Base-by-base conservation (phyloP, 2,113 vertebrate genomes). In the Nettapus auritus region DNA sequence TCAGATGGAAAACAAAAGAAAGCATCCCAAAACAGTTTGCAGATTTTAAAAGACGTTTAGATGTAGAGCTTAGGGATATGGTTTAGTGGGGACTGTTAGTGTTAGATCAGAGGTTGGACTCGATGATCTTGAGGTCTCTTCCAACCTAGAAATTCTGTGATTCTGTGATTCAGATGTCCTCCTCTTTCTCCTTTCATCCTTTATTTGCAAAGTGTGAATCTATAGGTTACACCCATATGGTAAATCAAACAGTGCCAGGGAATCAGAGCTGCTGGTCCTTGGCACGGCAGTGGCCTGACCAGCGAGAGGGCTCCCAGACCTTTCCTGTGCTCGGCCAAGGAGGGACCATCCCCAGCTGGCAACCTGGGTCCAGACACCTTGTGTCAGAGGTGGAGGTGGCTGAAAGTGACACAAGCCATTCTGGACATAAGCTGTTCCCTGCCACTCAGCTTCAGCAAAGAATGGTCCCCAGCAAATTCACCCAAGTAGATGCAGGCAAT, bases 231-330 rank as follows among this genome's bases (percentile, higher is more conserved):
- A 44, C 5, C 11, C 67, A 11, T n/a, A 50, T 6, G 9, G 22
- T 33, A 77, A 82, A 79, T 34, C 42, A 46, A 87, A 68, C 9
- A 55, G 12, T 55, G 15, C 11, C 18, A 82, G 44, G 40, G 36
- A 62, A 26, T 6, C 20, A 1, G 46, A 70, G 25, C 17, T 2
- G 3, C 36, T 71, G 28, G 12, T 62, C 10, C 8, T 33, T 74
- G 48, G 6, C 8, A 59, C 7, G 3, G 7, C 3, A 2, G 52
- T 50, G 28, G 13, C 28, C 29, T 10, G 9, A 7, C 3, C 15
- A 92, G 33, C 3, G 38, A 66, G 42, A 68, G 17, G 26, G 3
- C 6, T 69, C 11, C 5, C 9, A 60, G 38, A 38, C 3, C 22
- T 16, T 48, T 77, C 6, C 19, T 66, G 55, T 14, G 11, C 13